Evolutionary conservation across 1,140 invertebrate genomes (phyloP).

Genomic region (Temnothorax nylanderi): DNA sequence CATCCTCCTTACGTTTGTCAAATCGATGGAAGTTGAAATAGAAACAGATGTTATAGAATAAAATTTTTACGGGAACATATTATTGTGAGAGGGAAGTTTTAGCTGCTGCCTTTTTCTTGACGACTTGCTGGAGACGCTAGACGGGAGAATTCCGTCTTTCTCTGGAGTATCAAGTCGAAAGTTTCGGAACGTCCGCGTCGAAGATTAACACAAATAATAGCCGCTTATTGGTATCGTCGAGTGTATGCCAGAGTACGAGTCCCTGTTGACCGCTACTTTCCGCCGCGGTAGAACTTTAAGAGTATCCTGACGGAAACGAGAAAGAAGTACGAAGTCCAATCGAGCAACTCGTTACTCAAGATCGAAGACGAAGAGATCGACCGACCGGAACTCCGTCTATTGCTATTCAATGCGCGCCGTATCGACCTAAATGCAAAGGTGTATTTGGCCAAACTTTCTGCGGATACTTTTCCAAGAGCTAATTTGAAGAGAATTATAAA

Average conservation of each 20-base stretch:
- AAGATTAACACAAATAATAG: constrained; percentile 76
- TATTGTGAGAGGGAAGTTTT: constrained; percentile 44
- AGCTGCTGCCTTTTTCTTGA: background rate
- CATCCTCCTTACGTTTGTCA: background rate
- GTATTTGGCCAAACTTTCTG: constrained; percentile 42
- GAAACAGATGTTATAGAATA: background rate
- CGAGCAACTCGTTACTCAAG: constrained; percentile 73
- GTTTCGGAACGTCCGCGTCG: constrained; percentile 49
- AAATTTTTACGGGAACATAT: constrained; percentile 36
- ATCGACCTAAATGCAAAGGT: constrained; percentile 63
- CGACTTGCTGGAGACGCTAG: background rate
- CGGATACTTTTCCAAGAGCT: constrained; percentile 1
- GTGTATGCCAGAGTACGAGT: constrained; percentile 60
- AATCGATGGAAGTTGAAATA: background rate
- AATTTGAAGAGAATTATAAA: constrained; percentile 45
- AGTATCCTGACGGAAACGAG: constrained; percentile 65
- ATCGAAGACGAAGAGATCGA: constrained; percentile 50
- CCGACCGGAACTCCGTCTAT: constrained; percentile 63
- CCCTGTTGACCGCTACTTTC: constrained; percentile 75
- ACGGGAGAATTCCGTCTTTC: background rate
- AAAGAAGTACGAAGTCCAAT: constrained; percentile 75
- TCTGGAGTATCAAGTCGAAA: constrained; percentile 51
- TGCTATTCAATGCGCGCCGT: constrained; percentile 62
- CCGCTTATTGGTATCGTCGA: constrained; percentile 73
- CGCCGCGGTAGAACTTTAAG: constrained; percentile 61